These are phyloP conservation scores for Aphrophora alni DNA, from an alignment of 2,888 invertebrate species.

Conservation along the genomic window DNA sequence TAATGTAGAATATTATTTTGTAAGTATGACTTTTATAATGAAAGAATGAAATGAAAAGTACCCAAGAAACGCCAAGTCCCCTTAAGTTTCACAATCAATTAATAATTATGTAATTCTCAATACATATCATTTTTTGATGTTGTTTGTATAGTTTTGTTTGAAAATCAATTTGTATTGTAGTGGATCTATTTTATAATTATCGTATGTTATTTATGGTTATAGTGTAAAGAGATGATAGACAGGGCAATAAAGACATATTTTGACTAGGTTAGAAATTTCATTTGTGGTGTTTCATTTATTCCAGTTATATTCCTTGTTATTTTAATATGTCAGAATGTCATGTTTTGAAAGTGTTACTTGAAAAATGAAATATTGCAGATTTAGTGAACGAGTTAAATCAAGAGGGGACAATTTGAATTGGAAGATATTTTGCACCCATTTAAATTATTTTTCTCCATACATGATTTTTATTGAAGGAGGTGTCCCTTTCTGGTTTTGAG, in stretches of 20 bases:
- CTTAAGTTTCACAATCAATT: constrained; percentile 31
- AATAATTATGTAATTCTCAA: constrained; percentile 24
- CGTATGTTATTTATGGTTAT: constrained; percentile 37
- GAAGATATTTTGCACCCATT: too few species aligned
- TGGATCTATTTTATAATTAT: constrained; percentile 36
- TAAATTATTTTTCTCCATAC: too few species aligned
- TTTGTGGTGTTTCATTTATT: constrained; percentile 20
- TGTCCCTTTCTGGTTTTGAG: too few species aligned
- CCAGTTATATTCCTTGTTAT: background rate
- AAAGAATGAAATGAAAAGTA: too few species aligned
- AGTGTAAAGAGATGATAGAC: constrained; percentile 18
- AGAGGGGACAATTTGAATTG: too few species aligned
- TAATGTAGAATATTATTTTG: too few species aligned
- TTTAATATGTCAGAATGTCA: too few species aligned
- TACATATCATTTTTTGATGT: constrained; percentile 36
- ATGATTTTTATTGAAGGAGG: too few species aligned
- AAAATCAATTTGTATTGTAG: constrained; percentile 21
- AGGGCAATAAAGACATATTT: constrained; percentile 40
- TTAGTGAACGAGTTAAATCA: too few species aligned
- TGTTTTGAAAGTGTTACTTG: too few species aligned
- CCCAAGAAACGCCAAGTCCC: background rate
- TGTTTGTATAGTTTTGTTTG: constrained; percentile 32
- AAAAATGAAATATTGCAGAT: too few species aligned
- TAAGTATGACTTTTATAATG: background rate
- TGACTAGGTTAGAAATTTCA: constrained; percentile 37